These are phyloP conservation scores for Rhodinocichla rosea DNA, from an alignment of 2,113 vertebrate genomes.

Conservation along the genomic window DNA sequence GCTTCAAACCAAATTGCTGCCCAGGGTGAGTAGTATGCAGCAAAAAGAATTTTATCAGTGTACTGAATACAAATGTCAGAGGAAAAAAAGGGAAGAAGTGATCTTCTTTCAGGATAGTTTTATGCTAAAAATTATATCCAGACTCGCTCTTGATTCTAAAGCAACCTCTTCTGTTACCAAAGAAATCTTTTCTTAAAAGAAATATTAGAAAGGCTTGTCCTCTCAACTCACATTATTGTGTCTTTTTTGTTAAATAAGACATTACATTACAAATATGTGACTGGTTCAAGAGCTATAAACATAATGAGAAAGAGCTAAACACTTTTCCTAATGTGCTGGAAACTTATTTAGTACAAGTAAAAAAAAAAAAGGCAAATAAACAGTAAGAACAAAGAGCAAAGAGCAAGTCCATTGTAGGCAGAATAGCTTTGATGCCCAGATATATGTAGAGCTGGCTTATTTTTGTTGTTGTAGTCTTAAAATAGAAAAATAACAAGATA, in stretches of 20 bases:
- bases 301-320: neutral
- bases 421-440: neutral
- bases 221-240: neutral
- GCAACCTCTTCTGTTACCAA: neutral
- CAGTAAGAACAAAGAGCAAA: neutral
- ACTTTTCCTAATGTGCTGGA: neutral
- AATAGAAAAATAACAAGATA: neutral
- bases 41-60: neutral
- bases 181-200: neutral
- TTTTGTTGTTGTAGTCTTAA: neutral
- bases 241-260: neutral
- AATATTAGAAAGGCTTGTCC: neutral
- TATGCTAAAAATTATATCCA: neutral
- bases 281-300: neutral
- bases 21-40: neutral
- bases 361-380: neutral
- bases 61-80: neutral
- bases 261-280: neutral
- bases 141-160: neutral
- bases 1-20: neutral
- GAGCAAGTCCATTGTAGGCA: neutral
- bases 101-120: neutral
- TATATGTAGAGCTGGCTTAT: neutral
- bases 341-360: neutral
- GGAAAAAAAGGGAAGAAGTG: neutral